phyloP scores from a whole-genome alignment of 35 echinoderm and acorn worm species.

The Patiria miniata region DNA sequence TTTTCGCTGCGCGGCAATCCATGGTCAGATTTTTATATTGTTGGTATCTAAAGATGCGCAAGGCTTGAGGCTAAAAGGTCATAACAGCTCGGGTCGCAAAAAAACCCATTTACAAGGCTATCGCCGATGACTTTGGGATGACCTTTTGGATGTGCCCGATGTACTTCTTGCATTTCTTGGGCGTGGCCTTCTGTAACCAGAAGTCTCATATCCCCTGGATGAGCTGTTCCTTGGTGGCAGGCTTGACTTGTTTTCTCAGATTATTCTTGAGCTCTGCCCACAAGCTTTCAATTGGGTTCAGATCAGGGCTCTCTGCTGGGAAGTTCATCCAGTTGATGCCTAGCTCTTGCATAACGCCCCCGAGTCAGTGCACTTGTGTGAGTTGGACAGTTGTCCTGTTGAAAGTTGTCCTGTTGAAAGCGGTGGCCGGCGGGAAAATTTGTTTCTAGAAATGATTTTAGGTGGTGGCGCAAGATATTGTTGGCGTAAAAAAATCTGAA shows the following conservation, averaged over 20 bases:
- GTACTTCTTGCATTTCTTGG: conserved; percentile 41
- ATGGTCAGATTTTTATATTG: too few relatives aligned
- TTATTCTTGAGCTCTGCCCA: conserved; percentile 50
- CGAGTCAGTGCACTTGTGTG: conserved; percentile 42
- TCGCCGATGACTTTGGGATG: conserved; percentile 47
- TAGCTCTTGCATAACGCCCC: not conserved
- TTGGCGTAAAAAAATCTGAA: conserved; percentile 43
- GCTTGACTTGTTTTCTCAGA: conserved; percentile 24
- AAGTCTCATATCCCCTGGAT: conserved; percentile 41
- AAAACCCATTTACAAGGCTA: conserved; percentile 40
- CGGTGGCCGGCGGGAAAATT: conserved; percentile 42
- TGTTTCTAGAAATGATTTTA: conserved; percentile 46
- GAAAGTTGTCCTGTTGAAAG: conserved; percentile 73
- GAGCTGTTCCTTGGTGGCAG: conserved; percentile 20
- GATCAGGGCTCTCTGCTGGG: conserved; percentile 58
- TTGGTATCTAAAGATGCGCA: too few relatives aligned
- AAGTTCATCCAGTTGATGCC: conserved; percentile 60
- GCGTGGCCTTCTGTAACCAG: conserved; percentile 50
- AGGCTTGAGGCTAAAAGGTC: too few relatives aligned
- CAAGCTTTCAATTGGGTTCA: conserved; percentile 66
- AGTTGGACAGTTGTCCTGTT: conserved; percentile 65
- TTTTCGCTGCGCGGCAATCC: too few relatives aligned
- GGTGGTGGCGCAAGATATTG: conserved; percentile 27
- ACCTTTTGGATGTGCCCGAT: conserved; percentile 67
- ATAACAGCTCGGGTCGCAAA: too few relatives aligned